Evolutionary conservation across 2,888 invertebrate species (phyloP), one percentile per base, ranked within the genome.

Genomic region (Galeopsomyia nigrocyanea): DNA sequence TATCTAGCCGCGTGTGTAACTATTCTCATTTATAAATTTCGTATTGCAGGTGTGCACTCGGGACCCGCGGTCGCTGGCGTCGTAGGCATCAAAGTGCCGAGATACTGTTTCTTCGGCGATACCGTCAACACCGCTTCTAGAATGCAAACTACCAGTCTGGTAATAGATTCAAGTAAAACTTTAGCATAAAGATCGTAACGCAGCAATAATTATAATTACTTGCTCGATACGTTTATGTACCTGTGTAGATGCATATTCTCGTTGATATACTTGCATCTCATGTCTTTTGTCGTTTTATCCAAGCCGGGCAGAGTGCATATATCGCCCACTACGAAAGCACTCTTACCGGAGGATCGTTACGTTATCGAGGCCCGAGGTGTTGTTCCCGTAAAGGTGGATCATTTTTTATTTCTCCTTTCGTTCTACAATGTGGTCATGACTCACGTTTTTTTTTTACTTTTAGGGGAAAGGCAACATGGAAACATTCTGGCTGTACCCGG

Each of bases 71-170:
- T 95, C 6, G 96, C 95, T 0, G 96, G 96, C 0, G 93, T 96
- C 22, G 93, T 96, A 0, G 96, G 96, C 0, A 87, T 93, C 51
- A 94, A 95, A 81, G 91, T 95, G 65, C 95, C 95, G 0, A 90
- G 95, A 78, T 96, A 95, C 85, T 96, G 96, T 80, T 91, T 97
- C 61, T 96, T 96, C 76, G 96, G 96, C 0, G 96, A 96, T 84
- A 94, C 96, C 0, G 95, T 97, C 19, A 97, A 97, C 83, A 96
- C 95, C 0, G 96, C 96, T 1, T 95, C 96, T 2, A 90, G 96
- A 71, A 96, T 96, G 95, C 96, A 96, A 83, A 90, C 91, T 0
- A 89, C 90, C 22, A 89, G 91, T 78, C 81, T 88, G 85, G 92
- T 91, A 71, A 39, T 39, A 39, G 1, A 6, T 10, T 31, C n/a